Percentiles rank a stretch among this genome's conserved stretches.
Evolutionary conservation across 2,888 invertebrate genomes (phyloP).

Genomic region (Brachylomia viminalis): DNA sequence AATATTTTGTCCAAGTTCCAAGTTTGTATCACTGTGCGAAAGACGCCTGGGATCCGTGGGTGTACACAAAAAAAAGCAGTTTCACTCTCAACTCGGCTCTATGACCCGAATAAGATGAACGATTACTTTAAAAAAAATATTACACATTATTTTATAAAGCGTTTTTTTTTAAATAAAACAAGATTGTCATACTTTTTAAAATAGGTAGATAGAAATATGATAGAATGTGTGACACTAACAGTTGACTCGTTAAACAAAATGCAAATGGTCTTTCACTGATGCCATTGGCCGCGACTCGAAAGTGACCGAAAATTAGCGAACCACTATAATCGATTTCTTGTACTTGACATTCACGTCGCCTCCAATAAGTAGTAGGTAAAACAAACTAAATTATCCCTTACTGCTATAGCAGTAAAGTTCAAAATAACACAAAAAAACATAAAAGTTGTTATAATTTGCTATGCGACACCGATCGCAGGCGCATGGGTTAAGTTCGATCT

Average conservation of each 20-base stretch:
- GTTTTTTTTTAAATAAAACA: neutral
- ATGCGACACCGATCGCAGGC: conserved; percentile 73
- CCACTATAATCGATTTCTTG: conserved; percentile 85
- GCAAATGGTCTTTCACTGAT: conserved; percentile 77
- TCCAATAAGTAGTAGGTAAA: conserved; percentile 53
- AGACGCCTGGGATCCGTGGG: conserved; percentile 44
- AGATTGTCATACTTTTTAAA: conserved; percentile 15
- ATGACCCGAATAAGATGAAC: conserved; percentile 70
- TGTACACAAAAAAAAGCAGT: conserved; percentile 75
- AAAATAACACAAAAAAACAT: conserved; percentile 55
- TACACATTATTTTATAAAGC: neutral
- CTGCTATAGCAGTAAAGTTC: conserved; percentile 55
- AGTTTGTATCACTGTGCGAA: conserved; percentile 63
- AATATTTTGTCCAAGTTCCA: conserved; percentile 51
- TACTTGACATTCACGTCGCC: conserved; percentile 86
- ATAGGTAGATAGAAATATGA: neutral
- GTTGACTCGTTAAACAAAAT: conserved; percentile 62
- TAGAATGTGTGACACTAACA: conserved; percentile 12
- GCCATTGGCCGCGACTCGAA: conserved; percentile 80
- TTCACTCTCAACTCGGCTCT: conserved; percentile 76
- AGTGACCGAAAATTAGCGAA: conserved; percentile 83
- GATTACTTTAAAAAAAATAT: conserved; percentile 53
- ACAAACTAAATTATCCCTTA: conserved; percentile 69
- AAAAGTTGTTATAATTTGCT: conserved; percentile 63
- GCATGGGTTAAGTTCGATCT: conserved; percentile 71